A percentile compares a stretch with the other conserved stretches of the same genome.
Conservation (phyloP, 2,113 vertebrate species). For the Neotoma lepida region DNA sequence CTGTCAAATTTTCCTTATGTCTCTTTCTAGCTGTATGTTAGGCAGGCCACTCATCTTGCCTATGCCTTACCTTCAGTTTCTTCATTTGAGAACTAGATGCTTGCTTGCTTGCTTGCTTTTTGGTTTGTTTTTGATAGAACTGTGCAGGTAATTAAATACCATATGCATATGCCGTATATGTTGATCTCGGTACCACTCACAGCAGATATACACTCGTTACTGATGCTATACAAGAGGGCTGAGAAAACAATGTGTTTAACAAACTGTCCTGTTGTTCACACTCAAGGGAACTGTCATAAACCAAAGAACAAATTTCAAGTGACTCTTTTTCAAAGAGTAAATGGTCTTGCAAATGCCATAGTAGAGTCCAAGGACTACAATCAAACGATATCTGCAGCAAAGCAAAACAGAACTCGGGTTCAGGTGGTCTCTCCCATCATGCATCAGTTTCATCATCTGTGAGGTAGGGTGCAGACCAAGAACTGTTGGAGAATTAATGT, state of each 20-base stretch:
- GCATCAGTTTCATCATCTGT: background rate
- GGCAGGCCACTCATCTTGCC: background rate
- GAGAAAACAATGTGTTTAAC: background rate
- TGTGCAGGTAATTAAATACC: background rate
- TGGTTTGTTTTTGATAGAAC: background rate
- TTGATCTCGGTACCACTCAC: background rate
- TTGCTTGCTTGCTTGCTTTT: background rate
- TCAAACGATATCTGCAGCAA: background rate
- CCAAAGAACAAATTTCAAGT: background rate
- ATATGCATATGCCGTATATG: background rate
- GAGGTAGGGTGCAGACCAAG: background rate
- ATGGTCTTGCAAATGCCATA: background rate
- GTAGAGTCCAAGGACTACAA: background rate
- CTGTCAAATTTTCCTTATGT: background rate
- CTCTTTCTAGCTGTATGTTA: background rate
- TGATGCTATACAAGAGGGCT: background rate
- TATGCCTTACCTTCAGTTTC: background rate
- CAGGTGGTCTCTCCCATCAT: background rate
- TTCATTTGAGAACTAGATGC: background rate
- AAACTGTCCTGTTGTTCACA: background rate
- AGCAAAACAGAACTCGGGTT: background rate
- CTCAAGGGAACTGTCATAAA: background rate
- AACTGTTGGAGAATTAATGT: background rate
- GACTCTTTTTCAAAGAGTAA: constrained; percentile 29
- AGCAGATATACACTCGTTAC: background rate